phyloP scores from a whole-genome alignment of 2,113 vertebrate species.

The Cyphotilapia sp. region DNA sequence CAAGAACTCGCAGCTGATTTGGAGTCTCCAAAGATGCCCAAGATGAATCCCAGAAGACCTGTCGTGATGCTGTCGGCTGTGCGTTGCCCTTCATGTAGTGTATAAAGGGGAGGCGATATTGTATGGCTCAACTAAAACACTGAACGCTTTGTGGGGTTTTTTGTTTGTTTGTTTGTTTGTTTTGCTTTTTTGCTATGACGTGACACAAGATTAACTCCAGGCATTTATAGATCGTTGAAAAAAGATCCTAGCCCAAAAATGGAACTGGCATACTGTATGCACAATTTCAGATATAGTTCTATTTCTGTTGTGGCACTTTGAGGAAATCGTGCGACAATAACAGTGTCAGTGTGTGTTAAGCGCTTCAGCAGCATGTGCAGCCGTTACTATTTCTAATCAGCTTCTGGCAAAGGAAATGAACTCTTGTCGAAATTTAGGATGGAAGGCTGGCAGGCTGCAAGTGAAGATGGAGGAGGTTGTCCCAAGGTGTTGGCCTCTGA shows the following conservation, averaged over 20 bases:
- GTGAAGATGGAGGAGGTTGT: background rate
- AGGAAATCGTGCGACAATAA: slow-evolving; percentile 45
- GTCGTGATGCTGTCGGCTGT: background rate
- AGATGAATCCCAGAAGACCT: background rate
- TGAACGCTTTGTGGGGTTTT: rapidly evolving
- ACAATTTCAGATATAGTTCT: background rate
- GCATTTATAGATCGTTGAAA: background rate
- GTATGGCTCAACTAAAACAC: background rate
- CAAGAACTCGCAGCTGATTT: slow-evolving; percentile 28
- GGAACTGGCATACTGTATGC: background rate
- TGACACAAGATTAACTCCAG: background rate
- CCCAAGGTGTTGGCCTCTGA: background rate
- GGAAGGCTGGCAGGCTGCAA: background rate
- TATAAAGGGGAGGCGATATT: background rate
- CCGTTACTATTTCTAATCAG: slow-evolving; percentile 15
- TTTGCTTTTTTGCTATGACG: background rate
- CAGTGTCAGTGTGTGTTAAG: slow-evolving; percentile 33
- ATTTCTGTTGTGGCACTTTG: slow-evolving; percentile 18
- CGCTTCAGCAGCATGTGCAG: slow-evolving; percentile 23
- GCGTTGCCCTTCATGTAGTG: background rate
- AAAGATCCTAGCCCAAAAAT: background rate
- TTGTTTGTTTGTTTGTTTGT: background rate
- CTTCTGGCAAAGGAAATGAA: background rate
- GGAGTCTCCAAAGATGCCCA: slow-evolving; percentile 29
- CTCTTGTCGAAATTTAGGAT: background rate